Percentiles rank a stretch among this genome's conserved stretches.
These are phyloP conservation scores for Muscidifurax raptorellus DNA, from an alignment of 1,140 invertebrate species.

Conservation along the genomic window DNA sequence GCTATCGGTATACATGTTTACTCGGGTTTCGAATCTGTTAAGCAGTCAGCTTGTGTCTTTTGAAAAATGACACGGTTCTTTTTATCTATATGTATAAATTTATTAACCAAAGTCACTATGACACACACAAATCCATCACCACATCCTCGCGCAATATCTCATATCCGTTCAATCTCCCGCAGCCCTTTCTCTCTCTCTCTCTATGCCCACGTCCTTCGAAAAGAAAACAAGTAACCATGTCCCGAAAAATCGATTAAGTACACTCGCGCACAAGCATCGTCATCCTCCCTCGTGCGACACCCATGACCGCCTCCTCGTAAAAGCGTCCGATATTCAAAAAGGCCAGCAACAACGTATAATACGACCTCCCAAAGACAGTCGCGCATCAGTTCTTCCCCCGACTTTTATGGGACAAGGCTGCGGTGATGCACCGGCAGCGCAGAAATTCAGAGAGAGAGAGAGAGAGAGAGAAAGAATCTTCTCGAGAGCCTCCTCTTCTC, in stretches of 20 bases:
- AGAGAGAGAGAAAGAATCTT: neutral
- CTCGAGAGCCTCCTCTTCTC: neutral
- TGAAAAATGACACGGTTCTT: no score
- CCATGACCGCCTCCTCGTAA: neutral
- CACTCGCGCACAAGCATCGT: neutral
- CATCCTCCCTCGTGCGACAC: neutral
- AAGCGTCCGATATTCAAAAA: neutral
- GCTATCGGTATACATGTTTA: no score
- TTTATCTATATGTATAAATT: no score
- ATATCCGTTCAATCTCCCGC: no score
- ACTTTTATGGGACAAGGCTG: neutral
- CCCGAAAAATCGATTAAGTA: constrained; percentile 12
- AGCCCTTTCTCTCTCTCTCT: neutral
- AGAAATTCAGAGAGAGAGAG: neutral
- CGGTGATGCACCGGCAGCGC: neutral
- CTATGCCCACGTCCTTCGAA: neutral
- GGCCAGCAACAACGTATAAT: neutral
- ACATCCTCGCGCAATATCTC: no score
- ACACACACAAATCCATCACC: no score
- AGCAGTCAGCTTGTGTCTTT: no score
- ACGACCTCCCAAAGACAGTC: neutral
- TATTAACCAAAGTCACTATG: no score
- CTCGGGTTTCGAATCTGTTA: no score
- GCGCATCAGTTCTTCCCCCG: neutral
- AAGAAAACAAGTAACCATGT: neutral